Percentiles rank a stretch among this genome's conserved stretches.
Conservation (phyloP, 2,888 invertebrate species). For the Apantesis nais region DNA sequence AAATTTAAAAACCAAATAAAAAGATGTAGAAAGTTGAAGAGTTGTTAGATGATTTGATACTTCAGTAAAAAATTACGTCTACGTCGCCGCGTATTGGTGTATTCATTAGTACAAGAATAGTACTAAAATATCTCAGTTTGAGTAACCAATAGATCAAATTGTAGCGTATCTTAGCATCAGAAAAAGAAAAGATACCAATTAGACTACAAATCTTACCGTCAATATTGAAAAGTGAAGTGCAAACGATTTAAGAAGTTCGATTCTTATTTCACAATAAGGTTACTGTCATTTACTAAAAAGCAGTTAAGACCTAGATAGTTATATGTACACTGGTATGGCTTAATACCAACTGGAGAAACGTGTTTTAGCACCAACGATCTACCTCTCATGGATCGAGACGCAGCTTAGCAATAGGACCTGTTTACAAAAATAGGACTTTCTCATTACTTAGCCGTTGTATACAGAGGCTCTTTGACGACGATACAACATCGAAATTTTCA, state of each 20-base stretch:
- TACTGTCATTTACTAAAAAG: conserved; percentile 1
- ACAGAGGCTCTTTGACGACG: background rate
- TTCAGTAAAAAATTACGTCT: background rate
- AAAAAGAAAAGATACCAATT: background rate
- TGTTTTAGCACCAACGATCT: conserved; percentile 11
- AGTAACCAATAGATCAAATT: background rate
- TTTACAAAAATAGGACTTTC: conserved; percentile 12
- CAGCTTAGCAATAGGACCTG: conserved; percentile 8
- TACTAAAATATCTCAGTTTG: no score
- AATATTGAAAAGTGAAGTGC: background rate
- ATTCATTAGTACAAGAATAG: no score
- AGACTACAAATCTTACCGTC: background rate
- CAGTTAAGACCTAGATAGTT: conserved; percentile 13
- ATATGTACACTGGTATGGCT: conserved; percentile 15
- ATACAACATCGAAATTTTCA: conserved; percentile 4
- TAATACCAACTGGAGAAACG: conserved; percentile 10
- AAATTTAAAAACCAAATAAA: no score
- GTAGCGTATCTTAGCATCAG: background rate
- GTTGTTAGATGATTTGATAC: background rate
- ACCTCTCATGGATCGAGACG: conserved; percentile 6
- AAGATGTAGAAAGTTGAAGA: background rate
- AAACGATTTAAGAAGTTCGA: conserved; percentile 8
- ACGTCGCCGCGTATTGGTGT: background rate
- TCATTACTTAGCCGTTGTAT: conserved; percentile 2
- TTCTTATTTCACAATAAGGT: conserved; percentile 9